phyloP scores from a whole-genome alignment of 2,113 vertebrate genomes.

The Channa argus region DNA sequence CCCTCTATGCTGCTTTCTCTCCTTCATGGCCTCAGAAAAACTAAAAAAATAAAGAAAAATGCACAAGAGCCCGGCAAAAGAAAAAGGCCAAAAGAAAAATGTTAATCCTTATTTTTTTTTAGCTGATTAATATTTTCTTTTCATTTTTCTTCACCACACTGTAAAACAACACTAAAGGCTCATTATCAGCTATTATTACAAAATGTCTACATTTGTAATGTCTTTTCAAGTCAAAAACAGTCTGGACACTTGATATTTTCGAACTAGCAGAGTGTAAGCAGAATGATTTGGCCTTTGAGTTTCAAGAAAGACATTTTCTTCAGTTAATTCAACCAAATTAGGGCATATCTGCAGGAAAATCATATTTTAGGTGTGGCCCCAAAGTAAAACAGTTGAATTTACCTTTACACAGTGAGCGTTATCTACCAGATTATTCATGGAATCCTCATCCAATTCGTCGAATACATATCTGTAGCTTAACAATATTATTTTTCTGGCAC shows the following conservation, averaged over 20 bases:
- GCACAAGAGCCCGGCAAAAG: constrained; percentile 11
- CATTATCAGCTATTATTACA: neutral
- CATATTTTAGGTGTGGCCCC: neutral
- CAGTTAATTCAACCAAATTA: neutral
- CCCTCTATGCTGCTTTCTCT: constrained; percentile 52
- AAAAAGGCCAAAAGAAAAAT: constrained; percentile 30
- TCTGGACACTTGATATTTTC: neutral
- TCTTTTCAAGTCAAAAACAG: neutral
- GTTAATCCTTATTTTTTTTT: constrained; percentile 7
- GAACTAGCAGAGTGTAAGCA: neutral
- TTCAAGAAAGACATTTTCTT: neutral
- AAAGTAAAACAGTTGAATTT: neutral
- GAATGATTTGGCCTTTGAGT: neutral
- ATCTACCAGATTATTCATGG: too few relatives aligned
- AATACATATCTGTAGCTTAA: neutral
- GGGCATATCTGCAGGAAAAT: neutral
- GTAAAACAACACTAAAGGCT: neutral
- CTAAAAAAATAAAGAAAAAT: constrained; percentile 34
- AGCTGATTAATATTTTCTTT: neutral
- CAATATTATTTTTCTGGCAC: neutral
- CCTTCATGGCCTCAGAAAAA: constrained; percentile 51
- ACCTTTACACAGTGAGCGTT: neutral
- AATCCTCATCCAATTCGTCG: too few relatives aligned
- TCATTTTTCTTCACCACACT: neutral
- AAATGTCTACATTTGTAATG: neutral